These are phyloP conservation scores for Pseudopleuronectes americanus DNA, from an alignment of 2,797 vertebrate genomes.

Conservation along the genomic window DNA sequence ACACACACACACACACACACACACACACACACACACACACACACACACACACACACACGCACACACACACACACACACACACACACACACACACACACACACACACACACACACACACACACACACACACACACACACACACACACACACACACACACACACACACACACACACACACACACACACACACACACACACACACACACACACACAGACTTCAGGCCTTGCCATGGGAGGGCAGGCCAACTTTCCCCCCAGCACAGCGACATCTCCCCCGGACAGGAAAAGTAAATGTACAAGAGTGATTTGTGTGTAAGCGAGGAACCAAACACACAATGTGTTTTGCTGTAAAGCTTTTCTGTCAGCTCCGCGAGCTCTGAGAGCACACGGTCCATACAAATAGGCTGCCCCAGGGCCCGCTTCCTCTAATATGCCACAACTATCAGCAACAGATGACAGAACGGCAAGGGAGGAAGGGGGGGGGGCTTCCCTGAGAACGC, in stretches of 20 bases:
- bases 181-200: constrained; percentile 16
- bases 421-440: constrained; percentile 68
- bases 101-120: no score
- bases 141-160: no score
- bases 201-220: constrained; percentile 6
- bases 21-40: no score
- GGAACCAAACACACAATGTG: constrained; percentile 66
- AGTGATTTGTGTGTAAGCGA: constrained; percentile 74
- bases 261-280: constrained; percentile 65
- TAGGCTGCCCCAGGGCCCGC: constrained; percentile 64
- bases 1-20: not conserved
- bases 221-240: constrained; percentile 37
- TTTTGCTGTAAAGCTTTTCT: constrained; percentile 72
- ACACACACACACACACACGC: no score
- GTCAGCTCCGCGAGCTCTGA: constrained; percentile 67
- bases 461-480: constrained; percentile 13
- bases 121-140: no score
- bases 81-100: no score
- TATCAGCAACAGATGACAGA: constrained; percentile 75
- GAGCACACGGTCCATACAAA: constrained; percentile 68
- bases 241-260: constrained; percentile 56
- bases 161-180: constrained; percentile 7
- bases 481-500: constrained; percentile 17
- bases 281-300: constrained; percentile 71
- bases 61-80: no score